A percentile compares a stretch with the other conserved stretches of the same genome.
Evolutionary conservation across 2,888 invertebrate species (phyloP).

Genomic region (Malacosoma neustria): DNA sequence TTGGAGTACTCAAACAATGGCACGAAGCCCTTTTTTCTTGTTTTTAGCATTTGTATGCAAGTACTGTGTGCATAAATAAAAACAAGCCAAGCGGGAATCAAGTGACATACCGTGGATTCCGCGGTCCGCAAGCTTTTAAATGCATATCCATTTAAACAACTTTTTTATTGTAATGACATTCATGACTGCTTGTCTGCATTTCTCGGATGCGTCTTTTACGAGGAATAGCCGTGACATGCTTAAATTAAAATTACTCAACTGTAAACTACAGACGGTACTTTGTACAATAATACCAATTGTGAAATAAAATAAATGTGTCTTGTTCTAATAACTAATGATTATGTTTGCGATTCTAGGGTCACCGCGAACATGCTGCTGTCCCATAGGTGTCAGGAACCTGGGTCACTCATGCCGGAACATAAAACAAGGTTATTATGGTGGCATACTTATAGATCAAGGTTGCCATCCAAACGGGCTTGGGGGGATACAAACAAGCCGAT

Average conservation of each 20-base stretch:
- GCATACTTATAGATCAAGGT: too few species aligned
- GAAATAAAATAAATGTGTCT: too few species aligned
- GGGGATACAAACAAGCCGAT: too few species aligned
- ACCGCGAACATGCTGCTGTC: too few species aligned
- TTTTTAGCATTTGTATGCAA: constrained; percentile 38
- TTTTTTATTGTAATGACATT: neutral
- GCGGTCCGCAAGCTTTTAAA: neutral
- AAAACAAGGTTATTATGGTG: too few species aligned
- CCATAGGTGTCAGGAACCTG: too few species aligned
- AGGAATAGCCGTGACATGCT: neutral
- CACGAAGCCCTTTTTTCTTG: constrained; percentile 19
- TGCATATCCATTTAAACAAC: neutral
- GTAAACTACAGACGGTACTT: too few species aligned
- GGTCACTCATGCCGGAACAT: too few species aligned
- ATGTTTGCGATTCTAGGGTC: too few species aligned
- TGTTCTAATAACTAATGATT: too few species aligned
- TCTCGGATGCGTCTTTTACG: neutral
- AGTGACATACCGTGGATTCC: neutral
- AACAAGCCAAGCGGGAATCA: neutral
- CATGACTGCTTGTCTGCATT: neutral
- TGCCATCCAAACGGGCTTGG: too few species aligned
- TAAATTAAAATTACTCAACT: neutral
- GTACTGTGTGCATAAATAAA: constrained; percentile 7
- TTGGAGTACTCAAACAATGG: constrained; percentile 30
- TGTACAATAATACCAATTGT: too few species aligned